A percentile compares a stretch with the other conserved stretches of the same genome.
Evolutionary conservation across 2,797 vertebrate species (phyloP).

Genomic region (Pipistrellus kuhlii): DNA sequence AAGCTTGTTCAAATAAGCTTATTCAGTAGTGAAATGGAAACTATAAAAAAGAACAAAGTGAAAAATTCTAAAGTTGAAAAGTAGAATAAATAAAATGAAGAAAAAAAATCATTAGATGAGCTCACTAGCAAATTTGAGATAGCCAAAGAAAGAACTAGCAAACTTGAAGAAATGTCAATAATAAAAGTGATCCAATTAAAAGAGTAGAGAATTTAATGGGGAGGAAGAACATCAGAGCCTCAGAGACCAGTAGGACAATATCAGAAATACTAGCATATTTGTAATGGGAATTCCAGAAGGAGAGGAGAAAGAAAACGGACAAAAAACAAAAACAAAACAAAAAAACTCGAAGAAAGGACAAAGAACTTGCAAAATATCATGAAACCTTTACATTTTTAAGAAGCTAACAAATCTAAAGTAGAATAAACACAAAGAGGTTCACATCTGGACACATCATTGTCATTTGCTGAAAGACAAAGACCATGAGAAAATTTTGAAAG

Average conservation of each 20-base stretch:
- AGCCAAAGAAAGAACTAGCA: neutral
- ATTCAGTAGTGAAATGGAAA: neutral
- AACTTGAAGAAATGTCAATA: neutral
- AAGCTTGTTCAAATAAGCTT: neutral
- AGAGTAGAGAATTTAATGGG: neutral
- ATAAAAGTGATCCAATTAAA: neutral
- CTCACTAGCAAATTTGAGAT: neutral
- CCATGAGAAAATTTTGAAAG: neutral
- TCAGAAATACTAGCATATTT: neutral
- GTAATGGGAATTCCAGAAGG: neutral
- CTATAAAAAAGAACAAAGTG: neutral
- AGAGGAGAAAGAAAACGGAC: neutral
- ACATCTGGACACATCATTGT: neutral
- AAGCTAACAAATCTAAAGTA: neutral
- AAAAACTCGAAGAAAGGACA: neutral
- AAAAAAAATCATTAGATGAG: slow-evolving; percentile 2
- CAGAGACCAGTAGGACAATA: neutral
- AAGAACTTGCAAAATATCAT: neutral
- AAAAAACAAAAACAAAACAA: neutral
- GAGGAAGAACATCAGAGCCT: neutral
- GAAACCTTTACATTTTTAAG: neutral
- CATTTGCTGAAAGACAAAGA: neutral
- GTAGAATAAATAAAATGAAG: neutral
- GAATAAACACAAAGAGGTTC: neutral
- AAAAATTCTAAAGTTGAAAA: neutral